Base-by-base conservation (phyloP, 2,888 invertebrate genomes). In the Rotaria magnacalcarata region DNA sequence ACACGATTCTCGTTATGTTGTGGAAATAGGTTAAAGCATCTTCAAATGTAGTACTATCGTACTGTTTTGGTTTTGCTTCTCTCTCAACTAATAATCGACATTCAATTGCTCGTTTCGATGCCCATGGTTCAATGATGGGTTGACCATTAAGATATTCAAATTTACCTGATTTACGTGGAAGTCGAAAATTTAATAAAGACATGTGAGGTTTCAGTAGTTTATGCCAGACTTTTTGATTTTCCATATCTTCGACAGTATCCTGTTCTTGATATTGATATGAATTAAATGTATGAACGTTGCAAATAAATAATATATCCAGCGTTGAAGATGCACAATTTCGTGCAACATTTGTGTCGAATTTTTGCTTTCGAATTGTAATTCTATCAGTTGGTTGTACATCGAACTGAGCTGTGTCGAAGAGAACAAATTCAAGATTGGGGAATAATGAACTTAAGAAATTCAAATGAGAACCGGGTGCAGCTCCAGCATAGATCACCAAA, bases 141-240 rank as follows among this genome's bases (percentile, higher is more conserved):
- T 58, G 19, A 19, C 85, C 85, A n/a, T 85, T 34, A 27, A 80
- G 27, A 84, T 85, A 85, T 80, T 80, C 56, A 4, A 11, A 56
- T 56, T 56, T 43, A 4, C 43, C 80, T 21, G 54, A 43, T 1
- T n/a, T 41, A 24, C 58, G 75, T 27, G 85, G 85, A 21, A 85
- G 27, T n/a, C 85, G 85, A 43, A 85, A 85, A 41, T 80, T 85
- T 27, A 85, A 50, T 19, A 85, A 85, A 21, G 85, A 54, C 16
- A 47, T 14, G 43, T 16, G n/a, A 14, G 85, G 85, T 21, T 85
- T 54, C 16, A 85, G 24, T 41, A 43, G 34, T 19, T 56, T 41
- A 47, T 80, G 52, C 85, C 85, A 85, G n/a, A 43, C n/a, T 80
- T 52, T 56, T 56, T 85, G 85, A 75, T 80, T 56, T 4, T 14